A percentile compares a stretch with the other conserved stretches of the same genome.
These are phyloP conservation scores for Piezodorus guildinii DNA, from an alignment of 1,140 invertebrate genomes.

Conservation along the genomic window DNA sequence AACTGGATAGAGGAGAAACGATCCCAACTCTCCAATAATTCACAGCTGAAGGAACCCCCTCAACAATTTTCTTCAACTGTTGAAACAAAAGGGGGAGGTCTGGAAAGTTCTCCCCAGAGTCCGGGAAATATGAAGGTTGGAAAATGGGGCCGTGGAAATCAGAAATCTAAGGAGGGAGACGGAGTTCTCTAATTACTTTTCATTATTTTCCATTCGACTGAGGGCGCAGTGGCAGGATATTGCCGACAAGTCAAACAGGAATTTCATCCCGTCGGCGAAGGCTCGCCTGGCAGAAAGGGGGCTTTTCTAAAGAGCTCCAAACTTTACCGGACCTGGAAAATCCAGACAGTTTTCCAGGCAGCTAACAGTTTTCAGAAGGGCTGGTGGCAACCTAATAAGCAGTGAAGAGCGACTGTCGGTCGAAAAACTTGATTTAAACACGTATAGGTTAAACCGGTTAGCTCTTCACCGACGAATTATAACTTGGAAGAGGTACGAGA, in stretches of 20 bases:
- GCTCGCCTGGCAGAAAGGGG: too few relatives aligned
- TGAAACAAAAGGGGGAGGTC: too few relatives aligned
- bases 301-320: slow-evolving; percentile 7
- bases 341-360: neutral
- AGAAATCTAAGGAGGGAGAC: neutral
- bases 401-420: neutral
- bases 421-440: slow-evolving; percentile 9
- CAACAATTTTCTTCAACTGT: too few relatives aligned
- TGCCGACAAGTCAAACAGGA: slow-evolving; percentile 8
- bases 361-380: too few relatives aligned
- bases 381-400: neutral
- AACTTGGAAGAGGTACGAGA: too few relatives aligned
- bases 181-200: slow-evolving; percentile 7
- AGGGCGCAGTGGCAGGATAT: neutral
- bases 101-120: neutral
- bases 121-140: slow-evolving; percentile 1
- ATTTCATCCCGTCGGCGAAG: neutral
- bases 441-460: neutral
- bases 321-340: slow-evolving; percentile 3
- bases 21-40: too few relatives aligned
- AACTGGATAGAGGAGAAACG: too few relatives aligned
- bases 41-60: too few relatives aligned
- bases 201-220: slow-evolving; percentile 5
- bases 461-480: neutral
- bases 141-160: slow-evolving; percentile 2